Evolutionary conservation across 2,113 vertebrate genomes (phyloP).

Genomic region (Dasyurus viverrinus): DNA sequence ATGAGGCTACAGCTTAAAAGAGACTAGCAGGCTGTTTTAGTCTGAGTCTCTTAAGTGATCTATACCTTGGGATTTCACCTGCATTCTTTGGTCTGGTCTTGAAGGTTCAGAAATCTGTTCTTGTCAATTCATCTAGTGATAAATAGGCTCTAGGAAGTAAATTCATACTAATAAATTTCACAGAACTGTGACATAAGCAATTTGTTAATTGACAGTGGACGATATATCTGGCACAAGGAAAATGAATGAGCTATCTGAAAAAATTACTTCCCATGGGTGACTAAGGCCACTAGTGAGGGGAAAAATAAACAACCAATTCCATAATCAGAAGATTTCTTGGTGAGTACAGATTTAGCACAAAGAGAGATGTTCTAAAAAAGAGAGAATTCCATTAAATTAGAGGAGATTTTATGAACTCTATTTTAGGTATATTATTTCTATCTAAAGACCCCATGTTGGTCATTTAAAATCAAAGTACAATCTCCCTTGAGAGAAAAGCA

Average conservation of each 20-base stretch:
- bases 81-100: not conserved
- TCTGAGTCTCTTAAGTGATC: not conserved
- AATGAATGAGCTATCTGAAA: not conserved
- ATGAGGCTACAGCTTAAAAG: not conserved
- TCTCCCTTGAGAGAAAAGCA: not conserved
- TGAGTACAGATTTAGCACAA: not conserved
- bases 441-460: not conserved
- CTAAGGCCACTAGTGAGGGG: not conserved
- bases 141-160: not conserved
- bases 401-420: not conserved
- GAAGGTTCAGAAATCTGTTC: not conserved
- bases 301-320: not conserved
- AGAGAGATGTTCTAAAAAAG: not conserved
- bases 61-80: not conserved
- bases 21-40: not conserved
- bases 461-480: not conserved
- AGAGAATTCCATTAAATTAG: not conserved
- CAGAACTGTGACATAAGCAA: not conserved
- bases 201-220: not conserved
- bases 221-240: not conserved
- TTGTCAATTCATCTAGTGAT: not conserved
- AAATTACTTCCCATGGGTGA: not conserved
- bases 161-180: not conserved
- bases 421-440: not conserved
- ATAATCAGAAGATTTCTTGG: not conserved